Evolutionary conservation across 2,113 vertebrate genomes (phyloP).

Genomic region (Malaclemys terrapin): DNA sequence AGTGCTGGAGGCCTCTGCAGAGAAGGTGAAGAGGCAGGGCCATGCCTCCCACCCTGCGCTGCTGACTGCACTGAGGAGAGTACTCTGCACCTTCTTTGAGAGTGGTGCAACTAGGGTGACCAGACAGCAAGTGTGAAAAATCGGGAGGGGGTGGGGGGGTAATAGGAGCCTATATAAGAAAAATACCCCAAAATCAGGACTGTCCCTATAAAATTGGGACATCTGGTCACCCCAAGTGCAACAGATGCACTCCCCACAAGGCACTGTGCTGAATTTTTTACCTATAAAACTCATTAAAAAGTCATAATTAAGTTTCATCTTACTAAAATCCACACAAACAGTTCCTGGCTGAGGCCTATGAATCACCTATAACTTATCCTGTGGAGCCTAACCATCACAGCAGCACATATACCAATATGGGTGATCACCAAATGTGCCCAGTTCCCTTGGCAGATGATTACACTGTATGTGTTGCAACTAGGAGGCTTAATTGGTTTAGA

Average conservation of each 20-base stretch:
- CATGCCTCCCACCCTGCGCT: background rate
- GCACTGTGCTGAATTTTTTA: background rate
- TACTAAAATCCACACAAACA: slow-evolving; percentile 6
- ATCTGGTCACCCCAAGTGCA: background rate
- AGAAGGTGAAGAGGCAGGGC: background rate
- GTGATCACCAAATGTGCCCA: background rate
- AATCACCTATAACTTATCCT: background rate
- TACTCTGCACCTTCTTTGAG: background rate
- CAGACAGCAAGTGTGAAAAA: no score
- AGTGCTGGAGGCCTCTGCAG: background rate
- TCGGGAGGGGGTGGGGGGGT: no score
- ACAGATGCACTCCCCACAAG: background rate
- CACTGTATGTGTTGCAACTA: accelerated
- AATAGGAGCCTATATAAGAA: no score
- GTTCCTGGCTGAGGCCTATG: background rate
- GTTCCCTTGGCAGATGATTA: background rate
- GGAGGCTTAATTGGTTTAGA: background rate
- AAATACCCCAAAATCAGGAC: no score
- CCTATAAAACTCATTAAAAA: slow-evolving; percentile 8
- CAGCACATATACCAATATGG: background rate
- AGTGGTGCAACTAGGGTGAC: background rate
- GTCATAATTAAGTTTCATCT: background rate
- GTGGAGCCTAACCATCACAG: background rate
- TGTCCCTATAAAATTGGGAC: no score
- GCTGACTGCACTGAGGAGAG: background rate